Percentiles rank a stretch among this genome's conserved stretches.
These are phyloP conservation scores for Galerucella calmariensis DNA, from an alignment of 2,888 invertebrate species.

Conservation along the genomic window DNA sequence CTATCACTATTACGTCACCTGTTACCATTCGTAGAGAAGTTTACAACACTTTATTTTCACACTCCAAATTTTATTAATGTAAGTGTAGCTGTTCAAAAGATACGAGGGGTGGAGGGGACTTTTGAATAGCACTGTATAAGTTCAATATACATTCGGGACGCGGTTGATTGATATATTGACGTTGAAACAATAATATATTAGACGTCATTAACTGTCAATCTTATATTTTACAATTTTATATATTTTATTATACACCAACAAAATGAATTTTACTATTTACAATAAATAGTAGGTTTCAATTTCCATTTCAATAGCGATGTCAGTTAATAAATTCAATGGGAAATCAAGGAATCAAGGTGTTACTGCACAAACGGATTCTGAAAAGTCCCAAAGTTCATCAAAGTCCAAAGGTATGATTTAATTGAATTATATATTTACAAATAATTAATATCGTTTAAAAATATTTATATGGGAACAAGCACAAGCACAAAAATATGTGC, in stretches of 20 bases:
- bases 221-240: not conserved
- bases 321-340: not conserved
- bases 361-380: not conserved
- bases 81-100: too few relatives aligned
- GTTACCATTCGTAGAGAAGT: too few relatives aligned
- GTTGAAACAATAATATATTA: not conserved
- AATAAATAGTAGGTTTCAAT: not conserved
- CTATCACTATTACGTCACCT: too few relatives aligned
- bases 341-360: slow-evolving; percentile 9
- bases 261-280: not conserved
- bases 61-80: too few relatives aligned
- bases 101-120: too few relatives aligned
- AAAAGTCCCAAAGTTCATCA: not conserved
- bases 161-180: too few relatives aligned
- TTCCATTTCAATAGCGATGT: slow-evolving; percentile 9
- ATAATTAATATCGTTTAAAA: not conserved
- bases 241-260: not conserved
- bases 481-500: too few relatives aligned
- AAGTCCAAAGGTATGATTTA: slow-evolving; percentile 8
- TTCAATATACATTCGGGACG: too few relatives aligned
- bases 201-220: slow-evolving; percentile 1
- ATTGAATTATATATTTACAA: not conserved
- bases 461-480: too few relatives aligned
- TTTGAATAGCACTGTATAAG: too few relatives aligned
- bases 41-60: too few relatives aligned